A percentile compares a stretch with the other conserved stretches of the same genome.
Conservation (phyloP, 2,888 invertebrate genomes). For the Hipparchia semele region DNA sequence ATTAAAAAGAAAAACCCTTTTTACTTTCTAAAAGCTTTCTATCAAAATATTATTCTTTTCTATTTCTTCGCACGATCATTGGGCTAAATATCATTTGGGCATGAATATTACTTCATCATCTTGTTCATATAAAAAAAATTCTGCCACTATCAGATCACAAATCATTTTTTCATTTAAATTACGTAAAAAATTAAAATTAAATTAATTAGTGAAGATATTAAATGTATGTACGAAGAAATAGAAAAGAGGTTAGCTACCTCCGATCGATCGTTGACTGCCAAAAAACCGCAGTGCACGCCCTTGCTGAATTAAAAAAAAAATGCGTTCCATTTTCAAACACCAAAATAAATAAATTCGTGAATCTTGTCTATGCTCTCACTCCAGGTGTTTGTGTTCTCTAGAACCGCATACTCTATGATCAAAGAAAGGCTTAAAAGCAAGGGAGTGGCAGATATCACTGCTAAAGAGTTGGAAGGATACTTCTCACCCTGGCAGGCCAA, state of each 20-base stretch:
- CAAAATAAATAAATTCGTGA: constrained; percentile 45
- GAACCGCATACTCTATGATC: constrained; percentile 91
- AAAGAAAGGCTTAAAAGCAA: constrained; percentile 91
- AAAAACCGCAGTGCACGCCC: constrained; percentile 52
- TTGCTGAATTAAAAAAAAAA: constrained; percentile 28
- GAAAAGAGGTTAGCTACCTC: constrained; percentile 45
- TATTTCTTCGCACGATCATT: constrained; percentile 36
- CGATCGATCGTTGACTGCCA: constrained; percentile 40
- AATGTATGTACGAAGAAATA: constrained; percentile 25
- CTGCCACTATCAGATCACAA: background rate
- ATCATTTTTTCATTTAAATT: background rate
- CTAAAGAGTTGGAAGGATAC: constrained; percentile 89
- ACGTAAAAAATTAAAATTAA: background rate
- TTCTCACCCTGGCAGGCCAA: constrained; percentile 95
- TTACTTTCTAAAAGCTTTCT: constrained; percentile 15
- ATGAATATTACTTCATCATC: constrained; percentile 14
- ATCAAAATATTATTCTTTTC: constrained; percentile 30
- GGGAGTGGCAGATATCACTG: constrained; percentile 89
- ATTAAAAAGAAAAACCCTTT: no score
- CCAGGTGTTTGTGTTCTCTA: constrained; percentile 94
- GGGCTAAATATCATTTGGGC: constrained; percentile 11
- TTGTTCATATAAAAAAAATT: background rate
- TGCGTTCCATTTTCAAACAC: constrained; percentile 17
- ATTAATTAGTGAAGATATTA: no score
- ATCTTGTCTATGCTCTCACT: constrained; percentile 78